Conservation (phyloP, 1,140 invertebrate genomes). For the Trachymyrmex cornetzi region DNA sequence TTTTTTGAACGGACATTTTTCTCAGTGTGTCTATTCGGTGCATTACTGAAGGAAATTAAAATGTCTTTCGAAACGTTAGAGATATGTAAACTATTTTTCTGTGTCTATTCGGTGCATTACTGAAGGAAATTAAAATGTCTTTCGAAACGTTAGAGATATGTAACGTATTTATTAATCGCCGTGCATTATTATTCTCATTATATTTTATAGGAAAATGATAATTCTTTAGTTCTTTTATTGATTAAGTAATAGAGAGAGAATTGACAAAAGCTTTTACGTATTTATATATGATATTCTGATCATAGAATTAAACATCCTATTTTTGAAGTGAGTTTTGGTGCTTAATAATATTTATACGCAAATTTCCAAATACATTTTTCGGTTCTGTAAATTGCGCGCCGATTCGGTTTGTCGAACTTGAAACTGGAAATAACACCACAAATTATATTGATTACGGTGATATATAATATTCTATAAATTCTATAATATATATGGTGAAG, state of each 20-base stretch:
- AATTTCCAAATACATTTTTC: no score
- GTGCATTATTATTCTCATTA: neutral
- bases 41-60: neutral
- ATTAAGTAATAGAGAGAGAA: neutral
- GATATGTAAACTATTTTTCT: no score
- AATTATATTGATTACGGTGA: no score
- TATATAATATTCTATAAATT: no score
- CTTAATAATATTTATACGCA: no score
- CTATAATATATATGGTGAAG: no score
- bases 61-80: neutral
- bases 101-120: neutral
- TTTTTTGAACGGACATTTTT: no score
- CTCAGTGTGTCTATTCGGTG: no score
- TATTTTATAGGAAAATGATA: neutral
- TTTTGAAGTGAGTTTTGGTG: no score
- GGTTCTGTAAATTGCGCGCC: no score
- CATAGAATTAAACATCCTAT: neutral
- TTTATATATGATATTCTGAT: neutral
- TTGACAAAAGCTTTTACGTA: neutral
- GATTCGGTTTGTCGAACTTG: no score
- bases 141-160: neutral
- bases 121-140: constrained; percentile 11
- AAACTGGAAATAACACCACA: no score
- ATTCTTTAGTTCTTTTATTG: neutral
- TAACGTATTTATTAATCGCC: neutral